Evolutionary conservation across 2,888 invertebrate genomes (phyloP).

Genomic region (Agelastica alni): DNA sequence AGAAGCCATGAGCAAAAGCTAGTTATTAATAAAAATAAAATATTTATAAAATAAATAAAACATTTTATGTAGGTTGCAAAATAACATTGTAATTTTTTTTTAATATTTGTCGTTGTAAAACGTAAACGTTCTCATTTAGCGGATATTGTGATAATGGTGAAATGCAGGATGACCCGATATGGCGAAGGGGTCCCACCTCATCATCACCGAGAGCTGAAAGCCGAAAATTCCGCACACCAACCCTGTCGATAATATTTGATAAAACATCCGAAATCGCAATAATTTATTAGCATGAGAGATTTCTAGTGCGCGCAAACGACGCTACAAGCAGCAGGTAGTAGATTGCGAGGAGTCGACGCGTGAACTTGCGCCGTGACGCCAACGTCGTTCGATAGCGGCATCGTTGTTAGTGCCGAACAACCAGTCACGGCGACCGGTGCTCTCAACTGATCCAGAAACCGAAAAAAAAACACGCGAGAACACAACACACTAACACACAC

Average conservation of each 20-base stretch:
- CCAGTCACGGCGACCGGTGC: conserved; percentile 55
- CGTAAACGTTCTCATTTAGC: too few relatives aligned
- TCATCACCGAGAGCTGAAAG: conserved; percentile 1
- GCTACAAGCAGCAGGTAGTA: conserved; percentile 54
- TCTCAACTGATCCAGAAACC: conserved; percentile 37
- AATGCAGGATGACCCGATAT: too few relatives aligned
- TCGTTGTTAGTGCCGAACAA: conserved; percentile 56
- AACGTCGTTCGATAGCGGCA: conserved; percentile 56
- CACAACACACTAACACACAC: conserved; percentile 10
- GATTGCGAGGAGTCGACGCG: conserved; percentile 52
- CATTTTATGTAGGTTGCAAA: too few relatives aligned
- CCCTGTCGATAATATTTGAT: conserved; percentile 33
- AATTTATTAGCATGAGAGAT: conserved; percentile 49
- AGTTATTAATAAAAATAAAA: too few relatives aligned
- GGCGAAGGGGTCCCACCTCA: neutral
- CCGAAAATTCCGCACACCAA: conserved; percentile 13
- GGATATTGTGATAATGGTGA: too few relatives aligned
- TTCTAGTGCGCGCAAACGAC: conserved; percentile 43
- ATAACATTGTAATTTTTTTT: too few relatives aligned
- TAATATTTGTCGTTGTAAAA: too few relatives aligned
- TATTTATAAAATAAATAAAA: too few relatives aligned
- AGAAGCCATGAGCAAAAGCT: too few relatives aligned
- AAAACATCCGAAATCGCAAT: conserved; percentile 48
- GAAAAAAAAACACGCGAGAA: conserved; percentile 30
- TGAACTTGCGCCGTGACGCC: conserved; percentile 53